These are phyloP conservation scores for Trichechus manatus DNA, from an alignment of 2,113 vertebrate species.

Conservation along the genomic window DNA sequence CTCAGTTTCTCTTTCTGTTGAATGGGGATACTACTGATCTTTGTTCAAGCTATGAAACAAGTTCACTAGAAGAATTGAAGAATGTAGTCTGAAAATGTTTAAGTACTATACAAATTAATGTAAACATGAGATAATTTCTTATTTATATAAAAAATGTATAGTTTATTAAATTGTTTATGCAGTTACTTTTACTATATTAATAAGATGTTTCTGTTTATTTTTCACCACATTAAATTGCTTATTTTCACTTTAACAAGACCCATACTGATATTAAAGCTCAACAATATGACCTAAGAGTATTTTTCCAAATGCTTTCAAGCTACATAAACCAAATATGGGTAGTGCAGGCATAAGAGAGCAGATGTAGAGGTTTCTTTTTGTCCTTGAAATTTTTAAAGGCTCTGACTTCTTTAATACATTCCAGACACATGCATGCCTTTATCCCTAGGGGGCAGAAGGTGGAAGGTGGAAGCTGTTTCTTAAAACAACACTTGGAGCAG, in stretches of 20 bases:
- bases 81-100: neutral
- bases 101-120: neutral
- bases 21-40: neutral
- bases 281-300: neutral
- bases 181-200: neutral
- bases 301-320: conserved; percentile 41
- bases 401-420: conserved; percentile 66
- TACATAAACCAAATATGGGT: conserved; percentile 44
- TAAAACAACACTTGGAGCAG: conserved; percentile 60
- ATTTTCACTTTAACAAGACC: conserved; percentile 40
- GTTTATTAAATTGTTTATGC: neutral
- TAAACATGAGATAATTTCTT: neutral
- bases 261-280: neutral
- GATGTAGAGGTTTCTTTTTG: conserved; percentile 21
- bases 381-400: conserved; percentile 23
- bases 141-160: neutral
- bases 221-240: neutral
- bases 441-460: neutral
- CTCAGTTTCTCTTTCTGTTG: neutral
- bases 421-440: conserved; percentile 65
- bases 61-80: neutral
- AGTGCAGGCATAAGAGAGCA: neutral
- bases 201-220: conserved; percentile 17
- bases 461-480: neutral
- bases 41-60: neutral